Evolutionary conservation across 2,888 invertebrate species (phyloP), one percentile per base, ranked within the genome.

Genomic region (Orchestes rusci): DNA sequence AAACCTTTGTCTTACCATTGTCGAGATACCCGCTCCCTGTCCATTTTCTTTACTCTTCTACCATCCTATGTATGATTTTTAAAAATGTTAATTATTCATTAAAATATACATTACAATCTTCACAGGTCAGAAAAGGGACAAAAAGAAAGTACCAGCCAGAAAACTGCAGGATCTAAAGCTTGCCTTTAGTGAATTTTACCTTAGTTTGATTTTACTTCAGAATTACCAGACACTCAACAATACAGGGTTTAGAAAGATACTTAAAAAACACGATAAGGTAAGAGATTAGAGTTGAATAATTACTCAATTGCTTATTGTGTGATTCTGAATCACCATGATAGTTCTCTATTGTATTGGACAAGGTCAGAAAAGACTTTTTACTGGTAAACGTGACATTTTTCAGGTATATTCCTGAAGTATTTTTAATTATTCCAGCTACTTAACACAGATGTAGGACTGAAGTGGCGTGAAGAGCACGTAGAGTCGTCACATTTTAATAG

Each of bases 261-360:
- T 92, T 32, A 92, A 91, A 66, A 91, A 91, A 65, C 90, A 90
- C 65, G 91, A 91, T 65, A 91, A 91, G 72, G 81, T 82, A 62
- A 33, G 3, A 4, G 5, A 10, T 7, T 23, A 7, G 5, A 23
- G 7, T 23, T 5, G 23, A 23, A 23, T 23, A 23, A 23, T 23
- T 23, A 7, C 5, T 23, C 10, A 7, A 7, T 23, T 23, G 5
- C 23, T 7, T 7, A 23, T 7, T 23, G 5, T 10, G 10, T 5
- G 23, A 23, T 23, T 23, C 10, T 23, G n/a, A n/a, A n/a, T n/a
- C n/a, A n/a, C n/a, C n/a, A n/a, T n/a, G n/a, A n/a, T n/a, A n/a
- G n/a, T n/a, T n/a, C n/a, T n/a, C n/a, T n/a, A n/a, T n/a, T n/a
- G n/a, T n/a, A n/a, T n/a, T n/a, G n/a, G n/a, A n/a, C n/a, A n/a